Percentiles rank a stretch among this genome's conserved stretches.
phyloP scores from a whole-genome alignment of 1,140 invertebrate genomes.

The Trachymyrmex cornetzi region DNA sequence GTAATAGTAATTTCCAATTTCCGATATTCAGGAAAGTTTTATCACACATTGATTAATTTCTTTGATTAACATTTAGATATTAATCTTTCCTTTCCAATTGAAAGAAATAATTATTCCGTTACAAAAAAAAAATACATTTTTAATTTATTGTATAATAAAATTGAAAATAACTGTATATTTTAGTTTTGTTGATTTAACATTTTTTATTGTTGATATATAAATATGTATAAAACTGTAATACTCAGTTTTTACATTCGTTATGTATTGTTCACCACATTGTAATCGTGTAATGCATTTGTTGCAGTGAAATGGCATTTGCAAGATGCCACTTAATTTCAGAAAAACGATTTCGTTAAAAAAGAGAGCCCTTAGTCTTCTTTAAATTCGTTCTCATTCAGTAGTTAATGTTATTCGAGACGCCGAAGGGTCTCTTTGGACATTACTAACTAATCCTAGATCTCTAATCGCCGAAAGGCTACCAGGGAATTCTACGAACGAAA shows the following conservation, averaged over 20 bases:
- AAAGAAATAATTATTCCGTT: not conserved
- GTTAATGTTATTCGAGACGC: slow-evolving; percentile 39
- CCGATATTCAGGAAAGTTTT: not conserved
- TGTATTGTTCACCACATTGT: not conserved
- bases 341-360: slow-evolving; percentile 22
- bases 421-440: slow-evolving; percentile 33
- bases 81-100: not conserved
- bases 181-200: not conserved
- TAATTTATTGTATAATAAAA: not conserved
- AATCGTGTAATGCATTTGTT: not conserved
- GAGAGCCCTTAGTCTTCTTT: slow-evolving; percentile 12
- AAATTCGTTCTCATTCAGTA: slow-evolving; percentile 44
- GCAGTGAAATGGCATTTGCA: not conserved
- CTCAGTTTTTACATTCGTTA: not conserved
- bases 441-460: slow-evolving; percentile 58
- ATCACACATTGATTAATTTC: not conserved
- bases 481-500: slow-evolving; percentile 36
- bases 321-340: not conserved
- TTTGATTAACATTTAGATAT: not conserved
- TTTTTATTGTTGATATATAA: not conserved
- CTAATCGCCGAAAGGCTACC: slow-evolving; percentile 60
- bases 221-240: not conserved
- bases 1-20: not conserved
- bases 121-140: not conserved
- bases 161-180: not conserved